Base-by-base conservation (phyloP, 2,888 invertebrate genomes). In the Phanerotoma sp. region DNA sequence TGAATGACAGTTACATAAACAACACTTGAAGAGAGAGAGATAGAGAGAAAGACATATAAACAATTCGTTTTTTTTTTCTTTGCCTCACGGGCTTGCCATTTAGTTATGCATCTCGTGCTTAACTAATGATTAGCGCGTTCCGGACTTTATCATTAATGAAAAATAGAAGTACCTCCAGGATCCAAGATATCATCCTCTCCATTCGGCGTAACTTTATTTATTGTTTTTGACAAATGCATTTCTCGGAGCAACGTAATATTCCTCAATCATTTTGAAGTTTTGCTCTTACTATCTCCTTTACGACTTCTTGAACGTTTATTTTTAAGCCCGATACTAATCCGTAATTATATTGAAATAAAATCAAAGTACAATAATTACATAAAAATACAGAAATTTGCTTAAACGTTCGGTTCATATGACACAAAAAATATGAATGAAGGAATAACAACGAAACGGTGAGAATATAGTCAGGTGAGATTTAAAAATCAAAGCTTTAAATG, bases 401-500 rank as follows among this genome's bases (percentile, higher is more conserved):
- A 35, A 35, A 35, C 35, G 35, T 35, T 13, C 15, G 15, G 35
- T 35, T 35, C 7, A 9, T 35, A 6, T 15, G 5, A 35, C 35
- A 35, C 15, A 35, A 35, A 35, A 35, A 9, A 35, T 21, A 47
- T 33, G 21, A 47, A 47, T 47, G 37, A 47, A 7, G 6, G 35
- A 47, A 35, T 20, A 33, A 33, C 47, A 20, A 33, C 37, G 13
- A 35, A 20, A 47, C n/a, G 35, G 22, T 35, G 47, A 15, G 5
- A 22, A 9, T 21, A 21, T 47, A 47, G 15, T 21, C 22, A 21
- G 37, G n/a, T 35, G 5, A 21, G 13, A 22, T 21, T 21, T 21
- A 13, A 21, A 33, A 13, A 47, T n/a, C 22, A 33, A 15, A 47
- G 47, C 37, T 35, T 25, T 47, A 35, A 47, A 47, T 33, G 21